Base-by-base conservation (phyloP, 2,888 invertebrate genomes). In the Hemistola chrysoprasaria region DNA sequence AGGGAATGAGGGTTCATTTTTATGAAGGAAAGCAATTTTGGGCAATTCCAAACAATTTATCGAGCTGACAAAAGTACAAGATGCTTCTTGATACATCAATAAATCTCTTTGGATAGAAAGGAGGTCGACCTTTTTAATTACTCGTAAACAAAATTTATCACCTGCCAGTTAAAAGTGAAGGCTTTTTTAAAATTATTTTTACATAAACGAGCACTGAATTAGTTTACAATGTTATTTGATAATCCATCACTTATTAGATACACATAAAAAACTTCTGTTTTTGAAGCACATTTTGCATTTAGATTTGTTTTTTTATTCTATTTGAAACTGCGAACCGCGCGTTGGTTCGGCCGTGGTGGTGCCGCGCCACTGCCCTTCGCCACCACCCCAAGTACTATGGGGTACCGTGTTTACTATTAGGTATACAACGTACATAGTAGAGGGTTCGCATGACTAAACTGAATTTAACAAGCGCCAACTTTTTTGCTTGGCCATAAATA, bases 291-390 rank as follows among this genome's bases (percentile, higher is more conserved):
- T n/a, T n/a, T n/a, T n/a, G n/a, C n/a, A n/a, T n/a, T n/a, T n/a
- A n/a, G n/a, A n/a, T n/a, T n/a, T 16, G 16, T 16, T 3, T 16
- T 3, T 16, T 7, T 5, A 8, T 8, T 29, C 0, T 11, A 16
- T 8, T 29, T 29, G 20, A 26, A 36, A 28, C 40, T 39, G 50
- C 56, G n/a, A n/a, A 55, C 56, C 62, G 65, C 77, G 77, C 83
- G 85, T 83, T 79, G 60, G 53, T 43, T 51, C 78, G 50, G 57
- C 62, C 61, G 58, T 78, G 77, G 75, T 84, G 79, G 82, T 84
- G 59, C 64, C 54, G 53, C 75, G 65, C 70, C 74, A 86, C 86
- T 85, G 75, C n/a, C n/a, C n/a, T n/a, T n/a, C n/a, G n/a, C 76
- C 77, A 76, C 74, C 71, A 67, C 42, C 38, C 42, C 41, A 25